Evolutionary conservation across 1,140 invertebrate species (phyloP), one percentile per base, ranked within the genome.

Genomic region (Zaprionus vittiger): DNA sequence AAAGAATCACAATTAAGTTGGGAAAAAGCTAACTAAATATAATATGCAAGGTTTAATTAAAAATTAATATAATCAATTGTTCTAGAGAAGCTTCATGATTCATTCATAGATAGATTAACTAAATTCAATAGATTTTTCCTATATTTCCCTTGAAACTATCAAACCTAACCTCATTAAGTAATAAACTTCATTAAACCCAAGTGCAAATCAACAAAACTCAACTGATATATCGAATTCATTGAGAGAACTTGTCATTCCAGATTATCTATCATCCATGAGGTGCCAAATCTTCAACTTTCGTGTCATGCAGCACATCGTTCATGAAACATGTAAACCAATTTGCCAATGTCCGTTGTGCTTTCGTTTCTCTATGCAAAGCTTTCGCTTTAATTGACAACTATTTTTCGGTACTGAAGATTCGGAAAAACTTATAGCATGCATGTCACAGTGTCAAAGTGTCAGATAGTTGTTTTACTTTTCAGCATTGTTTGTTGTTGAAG

Each of bases 371-470:
- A 59, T 77, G 62, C 38, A 56, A 71, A 66, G 68, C 64, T 73
- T 80, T 81, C 69, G 64, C 70, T 60, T 72, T 87, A 84, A 87
- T 77, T 77, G 70, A 73, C 70, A 73, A 56, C 57, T 65, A 62
- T 63, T 70, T 75, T 71, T 71, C 6, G 31, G 24, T 2, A n/a
- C 38, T 26, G 28, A 34, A 34, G 24, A 63, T 34, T 67, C 55
- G 41, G 2, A 61, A 66, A 26, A 80, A 81, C 52, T 79, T 68
- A 70, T 66, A 62, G 20, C 44, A 34, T 15, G 37, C 71, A 80
- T 82, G 85, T 84, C 76, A 85, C 72, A 26, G 80, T 90, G 85
- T 90, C 85, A 84, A 67, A 72, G 69, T 90, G 85, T 79, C 84
- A 64, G 72, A 17, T 60, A 73, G 68, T 75, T 68, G 56, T 41